These are phyloP conservation scores for Leptura quadrifasciata DNA, from an alignment of 2,888 invertebrate species.

Conservation along the genomic window DNA sequence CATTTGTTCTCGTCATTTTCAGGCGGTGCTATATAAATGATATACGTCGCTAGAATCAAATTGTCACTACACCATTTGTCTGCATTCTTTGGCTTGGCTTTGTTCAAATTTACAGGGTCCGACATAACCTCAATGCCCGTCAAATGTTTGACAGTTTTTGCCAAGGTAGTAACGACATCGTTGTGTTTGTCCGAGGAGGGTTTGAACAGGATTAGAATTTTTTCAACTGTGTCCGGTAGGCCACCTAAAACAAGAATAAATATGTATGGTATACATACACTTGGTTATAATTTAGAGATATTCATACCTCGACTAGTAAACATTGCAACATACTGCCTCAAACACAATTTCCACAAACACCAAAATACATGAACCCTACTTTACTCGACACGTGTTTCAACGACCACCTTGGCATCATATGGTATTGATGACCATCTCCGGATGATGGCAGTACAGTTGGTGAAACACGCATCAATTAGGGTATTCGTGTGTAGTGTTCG, in stretches of 20 bases:
- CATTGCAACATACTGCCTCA: too few relatives aligned
- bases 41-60: slow-evolving; percentile 54
- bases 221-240: slow-evolving; percentile 43
- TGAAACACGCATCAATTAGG: too few relatives aligned
- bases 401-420: too few relatives aligned
- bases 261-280: not conserved
- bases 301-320: too few relatives aligned
- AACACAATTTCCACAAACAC: too few relatives aligned
- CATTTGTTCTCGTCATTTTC: slow-evolving; percentile 48
- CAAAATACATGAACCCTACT: too few relatives aligned
- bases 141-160: slow-evolving; percentile 55
- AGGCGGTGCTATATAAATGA: slow-evolving; percentile 60
- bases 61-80: slow-evolving; percentile 55
- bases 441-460: too few relatives aligned
- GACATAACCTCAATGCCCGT: slow-evolving; percentile 52
- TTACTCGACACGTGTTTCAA: too few relatives aligned
- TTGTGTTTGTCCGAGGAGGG: slow-evolving; percentile 61
- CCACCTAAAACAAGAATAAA: slow-evolving; percentile 30
- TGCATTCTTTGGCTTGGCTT: slow-evolving; percentile 50
- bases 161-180: slow-evolving; percentile 56
- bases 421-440: too few relatives aligned
- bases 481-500: too few relatives aligned
- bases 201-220: slow-evolving; percentile 57
- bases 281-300: too few relatives aligned
- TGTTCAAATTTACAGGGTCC: slow-evolving; percentile 50